These are phyloP conservation scores for Antitype chi DNA, from an alignment of 2,888 invertebrate genomes.

Conservation along the genomic window DNA sequence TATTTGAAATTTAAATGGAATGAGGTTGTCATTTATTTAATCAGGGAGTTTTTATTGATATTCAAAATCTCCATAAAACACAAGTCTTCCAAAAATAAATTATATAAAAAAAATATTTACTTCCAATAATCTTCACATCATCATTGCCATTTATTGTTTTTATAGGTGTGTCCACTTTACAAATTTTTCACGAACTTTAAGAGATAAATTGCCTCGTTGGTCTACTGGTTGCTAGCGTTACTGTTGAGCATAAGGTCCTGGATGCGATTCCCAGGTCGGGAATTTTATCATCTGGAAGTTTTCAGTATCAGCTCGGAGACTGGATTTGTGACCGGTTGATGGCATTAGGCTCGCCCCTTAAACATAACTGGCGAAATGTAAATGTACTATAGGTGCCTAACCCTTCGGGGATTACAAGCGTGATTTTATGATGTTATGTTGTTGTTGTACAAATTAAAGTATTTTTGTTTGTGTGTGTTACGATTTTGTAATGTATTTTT, in stretches of 20 bases:
- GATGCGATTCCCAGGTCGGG: background rate
- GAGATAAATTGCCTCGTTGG: background rate
- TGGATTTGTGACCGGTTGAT: background rate
- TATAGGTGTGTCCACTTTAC: slow-evolving; percentile 30
- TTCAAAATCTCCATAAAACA: slow-evolving; percentile 30
- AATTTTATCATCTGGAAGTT: background rate
- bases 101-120: slow-evolving; percentile 7
- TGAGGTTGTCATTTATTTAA: slow-evolving; percentile 13
- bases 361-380: background rate
- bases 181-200: background rate
- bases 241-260: background rate
- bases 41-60: slow-evolving; percentile 13
- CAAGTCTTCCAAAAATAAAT: slow-evolving; percentile 61
- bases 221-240: background rate
- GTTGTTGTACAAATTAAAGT: too few relatives aligned
- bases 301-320: too few relatives aligned
- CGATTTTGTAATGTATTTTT: background rate
- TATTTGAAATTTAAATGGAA: slow-evolving; percentile 35
- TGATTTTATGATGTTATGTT: background rate
- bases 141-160: background rate
- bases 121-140: slow-evolving; percentile 9
- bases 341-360: background rate
- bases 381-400: background rate
- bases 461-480: too few relatives aligned
- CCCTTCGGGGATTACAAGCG: background rate